Base-by-base conservation (phyloP, 2,888 invertebrate genomes). In the Amblyjoppa proteus region DNA sequence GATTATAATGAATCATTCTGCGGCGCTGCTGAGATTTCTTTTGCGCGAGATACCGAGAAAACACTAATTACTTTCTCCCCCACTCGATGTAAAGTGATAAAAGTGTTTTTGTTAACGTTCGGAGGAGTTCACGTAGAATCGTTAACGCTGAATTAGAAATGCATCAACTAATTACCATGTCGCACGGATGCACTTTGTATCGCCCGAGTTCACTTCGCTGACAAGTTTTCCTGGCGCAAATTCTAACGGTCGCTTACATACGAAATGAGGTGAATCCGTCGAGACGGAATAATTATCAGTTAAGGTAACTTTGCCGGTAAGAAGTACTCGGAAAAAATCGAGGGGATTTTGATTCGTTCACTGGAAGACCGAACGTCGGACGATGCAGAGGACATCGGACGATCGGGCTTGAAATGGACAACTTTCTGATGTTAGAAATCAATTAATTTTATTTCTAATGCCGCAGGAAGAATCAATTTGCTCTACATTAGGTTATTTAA, bases 161-260 rank as follows among this genome's bases (percentile, higher is more conserved):
- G 85, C 85, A 79, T 82, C 82, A 58, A 56, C 70, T 56, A 76
- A 85, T 85, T 85, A 79, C 56, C 85, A 85, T 71, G 75, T 79
- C 71, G 25, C 56, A 49, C 45, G 51, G 61, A 78, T 81, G 83
- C 73, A 69, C 61, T 81, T 69, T 53, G 61, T 66, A 66, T 9
- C 41, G 53, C 1, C 28, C 66, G 70, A 49, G 41, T 25, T 2
- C 28, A 70, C 34, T 31, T 64, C 51, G 20, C 11, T 81, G 45
- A 69, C 69, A 66, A 76, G 69, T 81, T 71, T 45, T 58, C 38
- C 53, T n/a, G 28, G 34, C 75, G 69, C 74, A 78, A 75, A 81
- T 85, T 81, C 78, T 16, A 74, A 74, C 74, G 58, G 58, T 56
- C 45, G 49, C 74, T 81, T 75, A 56, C 74, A 75, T 78, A 61